These are phyloP conservation scores for Rhadinocentrus ornatus DNA, from an alignment of 2,797 vertebrate species.

Conservation along the genomic window DNA sequence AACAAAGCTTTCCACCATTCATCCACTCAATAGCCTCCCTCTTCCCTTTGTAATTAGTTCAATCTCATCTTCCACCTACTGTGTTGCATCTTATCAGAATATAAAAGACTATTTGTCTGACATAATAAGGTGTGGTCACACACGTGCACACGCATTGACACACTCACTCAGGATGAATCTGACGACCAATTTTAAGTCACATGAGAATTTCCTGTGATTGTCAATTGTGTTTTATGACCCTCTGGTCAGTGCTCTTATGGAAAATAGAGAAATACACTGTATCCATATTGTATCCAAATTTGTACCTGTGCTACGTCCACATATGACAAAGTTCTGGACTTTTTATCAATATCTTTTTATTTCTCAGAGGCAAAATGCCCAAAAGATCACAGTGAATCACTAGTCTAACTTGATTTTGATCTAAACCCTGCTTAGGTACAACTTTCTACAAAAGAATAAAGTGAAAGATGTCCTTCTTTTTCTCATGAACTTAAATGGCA, in stretches of 20 bases:
- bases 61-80: conserved; percentile 10
- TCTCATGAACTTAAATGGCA: background rate
- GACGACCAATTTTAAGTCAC: conserved; percentile 36
- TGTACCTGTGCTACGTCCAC: background rate
- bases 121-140: conserved; percentile 5
- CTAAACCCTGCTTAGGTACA: background rate
- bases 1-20: conserved; percentile 40
- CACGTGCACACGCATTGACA: conserved; percentile 4
- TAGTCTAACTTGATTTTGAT: conserved; percentile 23
- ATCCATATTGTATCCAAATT: background rate
- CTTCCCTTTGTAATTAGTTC: conserved; percentile 27
- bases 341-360: background rate
- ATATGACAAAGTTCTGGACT: background rate
- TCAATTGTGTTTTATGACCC: conserved; percentile 26
- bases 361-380: conserved; percentile 17
- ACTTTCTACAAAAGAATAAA: background rate
- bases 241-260: background rate
- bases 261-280: conserved; percentile 14
- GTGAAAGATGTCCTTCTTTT: background rate
- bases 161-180: conserved; percentile 10
- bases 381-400: conserved; percentile 13
- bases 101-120: background rate
- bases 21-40: conserved; percentile 29
- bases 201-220: conserved; percentile 31
- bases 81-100: conserved; percentile 12